Conservation (phyloP, 1,140 invertebrate species). For the Mactra quadrangularis region DNA sequence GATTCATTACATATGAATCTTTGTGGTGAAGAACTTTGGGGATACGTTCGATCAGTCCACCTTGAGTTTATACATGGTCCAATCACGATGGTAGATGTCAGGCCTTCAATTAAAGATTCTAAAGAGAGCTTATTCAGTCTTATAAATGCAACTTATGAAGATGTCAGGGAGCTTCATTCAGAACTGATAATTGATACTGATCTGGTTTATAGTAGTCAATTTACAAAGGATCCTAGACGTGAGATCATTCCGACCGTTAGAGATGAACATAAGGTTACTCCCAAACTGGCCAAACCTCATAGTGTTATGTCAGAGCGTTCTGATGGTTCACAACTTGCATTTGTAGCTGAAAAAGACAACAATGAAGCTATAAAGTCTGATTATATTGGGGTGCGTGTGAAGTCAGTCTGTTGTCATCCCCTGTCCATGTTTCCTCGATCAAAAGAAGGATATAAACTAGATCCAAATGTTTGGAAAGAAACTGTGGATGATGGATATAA, state of each 20-base stretch:
- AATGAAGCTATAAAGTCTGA: neutral
- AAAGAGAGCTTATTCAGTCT: slow-evolving; percentile 4
- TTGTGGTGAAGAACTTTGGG: slow-evolving; percentile 29
- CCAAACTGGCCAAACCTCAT: neutral
- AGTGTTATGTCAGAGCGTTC: neutral
- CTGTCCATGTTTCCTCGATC: neutral
- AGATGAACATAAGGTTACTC: neutral
- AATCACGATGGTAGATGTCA: slow-evolving; percentile 17
- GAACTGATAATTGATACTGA: neutral
- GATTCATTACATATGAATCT: neutral
- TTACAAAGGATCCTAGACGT: neutral
- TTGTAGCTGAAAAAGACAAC: neutral
- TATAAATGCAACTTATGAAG: neutral
- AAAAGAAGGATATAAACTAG: neutral
- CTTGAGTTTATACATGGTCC: slow-evolving; percentile 16
- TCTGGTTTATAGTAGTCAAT: neutral
- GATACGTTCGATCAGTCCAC: slow-evolving; percentile 27
- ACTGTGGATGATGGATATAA: neutral
- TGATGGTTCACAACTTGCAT: neutral
- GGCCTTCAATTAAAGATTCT: slow-evolving; percentile 3
- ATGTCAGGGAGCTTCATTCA: neutral
- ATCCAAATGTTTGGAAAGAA: slow-evolving; percentile 15
- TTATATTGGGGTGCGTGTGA: neutral
- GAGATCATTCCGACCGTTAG: neutral
- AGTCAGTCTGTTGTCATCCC: neutral